These are phyloP conservation scores for Agrilus planipennis DNA, from an alignment of 1,140 invertebrate species.

Conservation along the genomic window DNA sequence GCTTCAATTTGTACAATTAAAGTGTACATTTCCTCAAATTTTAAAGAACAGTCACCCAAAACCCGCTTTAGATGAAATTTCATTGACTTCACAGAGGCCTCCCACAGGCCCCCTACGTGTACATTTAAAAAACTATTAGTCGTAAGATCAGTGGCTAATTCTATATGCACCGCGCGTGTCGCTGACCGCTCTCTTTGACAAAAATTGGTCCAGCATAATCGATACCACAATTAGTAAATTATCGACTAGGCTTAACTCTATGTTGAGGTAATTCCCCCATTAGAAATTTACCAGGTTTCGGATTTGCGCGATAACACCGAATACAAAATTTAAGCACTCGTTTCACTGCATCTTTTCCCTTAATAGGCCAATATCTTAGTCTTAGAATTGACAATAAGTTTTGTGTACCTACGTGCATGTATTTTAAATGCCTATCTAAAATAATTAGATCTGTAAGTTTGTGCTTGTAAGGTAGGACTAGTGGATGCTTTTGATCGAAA, in stretches of 20 bases:
- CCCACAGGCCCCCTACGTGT: slow-evolving; percentile 17
- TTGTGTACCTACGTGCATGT: slow-evolving; percentile 8
- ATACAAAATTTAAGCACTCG: slow-evolving; percentile 6
- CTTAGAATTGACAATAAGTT: slow-evolving; percentile 7
- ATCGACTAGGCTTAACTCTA: slow-evolving; percentile 18
- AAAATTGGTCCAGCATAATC: slow-evolving; percentile 28
- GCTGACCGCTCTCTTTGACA: too few relatives aligned
- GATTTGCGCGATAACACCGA: slow-evolving; percentile 8
- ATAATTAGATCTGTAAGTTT: slow-evolving; percentile 12
- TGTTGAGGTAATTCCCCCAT: slow-evolving; percentile 26
- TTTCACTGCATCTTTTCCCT: slow-evolving; percentile 9
- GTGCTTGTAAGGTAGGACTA: slow-evolving; percentile 13
- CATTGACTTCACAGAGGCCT: too few relatives aligned
- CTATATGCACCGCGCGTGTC: slow-evolving; percentile 25
- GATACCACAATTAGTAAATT: slow-evolving; percentile 20
- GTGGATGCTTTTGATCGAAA: slow-evolving; percentile 12
- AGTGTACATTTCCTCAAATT: slow-evolving; percentile 19
- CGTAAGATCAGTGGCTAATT: slow-evolving; percentile 14
- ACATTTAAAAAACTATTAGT: too few relatives aligned
- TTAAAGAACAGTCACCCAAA: slow-evolving; percentile 18
- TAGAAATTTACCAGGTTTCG: slow-evolving; percentile 10
- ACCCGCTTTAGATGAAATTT: too few relatives aligned
- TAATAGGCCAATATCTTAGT: slow-evolving; percentile 10
- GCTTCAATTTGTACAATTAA: slow-evolving; percentile 17
- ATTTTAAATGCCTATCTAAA: slow-evolving; percentile 9